Evolutionary conservation across 2,113 vertebrate species (phyloP), one percentile per base, ranked within the genome.

Genomic region (Pipra filicauda): DNA sequence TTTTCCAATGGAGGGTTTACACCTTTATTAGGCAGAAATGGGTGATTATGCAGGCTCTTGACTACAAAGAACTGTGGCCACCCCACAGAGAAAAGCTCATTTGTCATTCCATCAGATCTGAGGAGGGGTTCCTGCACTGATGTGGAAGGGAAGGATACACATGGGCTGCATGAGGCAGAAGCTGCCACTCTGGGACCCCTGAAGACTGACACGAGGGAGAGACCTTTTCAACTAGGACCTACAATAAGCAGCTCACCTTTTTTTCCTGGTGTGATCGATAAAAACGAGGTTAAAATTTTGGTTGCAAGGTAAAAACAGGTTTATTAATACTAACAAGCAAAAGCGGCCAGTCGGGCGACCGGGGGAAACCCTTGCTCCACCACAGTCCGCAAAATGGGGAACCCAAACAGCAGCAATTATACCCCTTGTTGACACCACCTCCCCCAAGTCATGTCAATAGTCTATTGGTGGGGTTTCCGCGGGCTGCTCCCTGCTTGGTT

Each of bases 151-250:
- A 71, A 62, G 49, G 18, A 72, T 18, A n/a, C 0, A 1, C 11
- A 48, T 0, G 0, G 0, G 1, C 52, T 64, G 21, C 16, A 11
- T 11, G 20, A 65, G 39, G 18, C 5, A 10, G 16, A 74, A 82
- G 44, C 27, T 83, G 39, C 6, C 6, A 4, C 30, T 59, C 27
- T 41, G 26, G 6, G 23, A 84, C 62, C 39, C 35, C 19, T 6
- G 9, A 73, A 39, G 12, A 23, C 30, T 46, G 75, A 21, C 41
- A 43, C 7, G 48, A 1, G 7, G 18, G 65, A 31, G 12, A 88
- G 41, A 69, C 12, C 14, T 49, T 71, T 41, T 17, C 35, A 48
- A 58, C 8, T 16, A 43, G 6, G 37, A 76, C 31, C 59, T 55
- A 31, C 1, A 61, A 46, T 4, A 54, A 75, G 12, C 5, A 52